Conservation (phyloP, 2,113 vertebrate genomes). For the Callipepla californica region DNA sequence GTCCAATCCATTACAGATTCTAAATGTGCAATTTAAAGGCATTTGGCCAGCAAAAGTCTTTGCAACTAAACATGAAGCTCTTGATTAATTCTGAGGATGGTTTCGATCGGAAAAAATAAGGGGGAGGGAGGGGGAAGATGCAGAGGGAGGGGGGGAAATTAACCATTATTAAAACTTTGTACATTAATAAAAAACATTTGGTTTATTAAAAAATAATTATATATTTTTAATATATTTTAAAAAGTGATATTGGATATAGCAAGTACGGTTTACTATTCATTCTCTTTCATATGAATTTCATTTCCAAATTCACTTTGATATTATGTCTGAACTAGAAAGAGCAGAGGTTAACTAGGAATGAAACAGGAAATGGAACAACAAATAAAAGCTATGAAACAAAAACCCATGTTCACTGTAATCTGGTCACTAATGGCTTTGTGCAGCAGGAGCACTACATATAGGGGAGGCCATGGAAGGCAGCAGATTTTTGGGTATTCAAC, state of each 20-base stretch:
- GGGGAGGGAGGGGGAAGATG: not conserved
- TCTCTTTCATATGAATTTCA: slow-evolving; percentile 34
- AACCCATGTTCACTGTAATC: slow-evolving; percentile 29
- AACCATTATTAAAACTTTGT: not conserved
- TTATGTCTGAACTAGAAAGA: slow-evolving; percentile 38
- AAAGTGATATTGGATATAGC: not conserved
- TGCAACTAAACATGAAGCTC: not conserved
- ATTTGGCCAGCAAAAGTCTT: not conserved
- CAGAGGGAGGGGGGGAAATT: not conserved
- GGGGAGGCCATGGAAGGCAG: not conserved
- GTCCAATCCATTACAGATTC: not conserved
- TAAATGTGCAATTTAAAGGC: not conserved
- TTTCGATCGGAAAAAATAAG: not conserved
- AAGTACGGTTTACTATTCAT: not conserved
- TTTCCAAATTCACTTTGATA: slow-evolving; percentile 67
- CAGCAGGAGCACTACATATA: not conserved
- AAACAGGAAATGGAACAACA: slow-evolving; percentile 75
- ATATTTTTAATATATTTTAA: not conserved
- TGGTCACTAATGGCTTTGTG: slow-evolving; percentile 22
- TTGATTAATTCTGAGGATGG: not conserved
- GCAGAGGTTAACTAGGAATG: slow-evolving; percentile 65
- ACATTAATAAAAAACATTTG: not conserved
- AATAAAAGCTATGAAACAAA: slow-evolving; percentile 69
- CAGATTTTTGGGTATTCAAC: not conserved
- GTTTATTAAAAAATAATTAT: slow-evolving; percentile 55